Conservation (phyloP, 92 coral and sea anemone species). For the Palythoa heliodiscus region DNA sequence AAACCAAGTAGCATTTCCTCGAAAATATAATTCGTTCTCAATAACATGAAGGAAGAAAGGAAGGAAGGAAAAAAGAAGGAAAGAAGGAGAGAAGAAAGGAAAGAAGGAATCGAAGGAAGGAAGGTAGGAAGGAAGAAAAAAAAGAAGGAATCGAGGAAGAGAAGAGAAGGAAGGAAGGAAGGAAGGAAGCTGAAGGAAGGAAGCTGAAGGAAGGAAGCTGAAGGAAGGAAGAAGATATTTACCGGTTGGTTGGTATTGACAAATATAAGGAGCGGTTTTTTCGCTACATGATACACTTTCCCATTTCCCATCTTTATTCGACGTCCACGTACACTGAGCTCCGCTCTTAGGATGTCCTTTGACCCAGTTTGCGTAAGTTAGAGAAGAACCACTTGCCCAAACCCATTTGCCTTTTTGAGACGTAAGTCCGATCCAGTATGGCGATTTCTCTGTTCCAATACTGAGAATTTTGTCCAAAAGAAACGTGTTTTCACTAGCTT, state of each 20-base stretch:
- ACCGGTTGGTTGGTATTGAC: slow-evolving; percentile 5
- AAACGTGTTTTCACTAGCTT: not conserved
- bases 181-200: too few species aligned
- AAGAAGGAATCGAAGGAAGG: too few species aligned
- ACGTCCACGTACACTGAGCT: not conserved
- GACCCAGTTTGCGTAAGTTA: slow-evolving; percentile 6
- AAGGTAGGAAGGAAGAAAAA: too few species aligned
- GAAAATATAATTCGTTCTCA: too few species aligned
- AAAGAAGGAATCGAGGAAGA: too few species aligned
- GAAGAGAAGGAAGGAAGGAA: too few species aligned
- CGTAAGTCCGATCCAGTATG: slow-evolving; percentile 8
- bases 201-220: too few species aligned
- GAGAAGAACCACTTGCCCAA: not conserved
- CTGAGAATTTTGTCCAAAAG: not conserved
- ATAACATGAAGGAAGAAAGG: too few species aligned
- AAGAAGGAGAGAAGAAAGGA: too few species aligned
- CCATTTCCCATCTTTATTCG: not conserved
- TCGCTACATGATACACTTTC: not conserved
- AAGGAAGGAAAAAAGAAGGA: too few species aligned
- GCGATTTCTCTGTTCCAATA: not conserved
- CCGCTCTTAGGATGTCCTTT: not conserved
- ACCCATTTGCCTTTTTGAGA: not conserved
- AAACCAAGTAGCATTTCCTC: too few species aligned
- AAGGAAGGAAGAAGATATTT: not conserved
- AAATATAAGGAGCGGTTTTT: not conserved